Percentiles rank a stretch among this genome's conserved stretches.
phyloP scores from a whole-genome alignment of 2,113 vertebrate species.

The Nycticorax nycticorax region DNA sequence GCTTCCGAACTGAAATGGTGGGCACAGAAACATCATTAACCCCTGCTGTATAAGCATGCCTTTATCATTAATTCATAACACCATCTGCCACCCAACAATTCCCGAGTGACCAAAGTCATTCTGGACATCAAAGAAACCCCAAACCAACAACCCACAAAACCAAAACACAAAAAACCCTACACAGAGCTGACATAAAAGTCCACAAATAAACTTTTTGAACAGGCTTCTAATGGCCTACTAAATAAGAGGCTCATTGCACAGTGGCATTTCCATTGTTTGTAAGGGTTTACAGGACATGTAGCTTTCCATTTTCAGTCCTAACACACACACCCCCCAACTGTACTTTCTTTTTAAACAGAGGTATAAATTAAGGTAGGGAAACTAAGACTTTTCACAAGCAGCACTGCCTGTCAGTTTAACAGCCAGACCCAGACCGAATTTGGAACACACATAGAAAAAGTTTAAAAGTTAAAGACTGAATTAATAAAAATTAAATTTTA shows the following conservation, averaged over 20 bases:
- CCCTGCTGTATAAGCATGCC: not conserved
- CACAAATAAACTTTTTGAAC: not conserved
- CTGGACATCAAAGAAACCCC: not conserved
- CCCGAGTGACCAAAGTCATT: not conserved
- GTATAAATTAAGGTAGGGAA: not conserved
- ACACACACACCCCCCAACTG: not conserved
- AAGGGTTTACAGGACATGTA: not conserved
- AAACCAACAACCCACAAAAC: not conserved
- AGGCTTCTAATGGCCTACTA: not conserved
- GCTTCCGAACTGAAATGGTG: slow-evolving; percentile 73
- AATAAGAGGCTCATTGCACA: not conserved
- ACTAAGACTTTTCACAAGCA: no score
- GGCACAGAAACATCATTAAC: not conserved
- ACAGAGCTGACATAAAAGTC: fast-evolving
- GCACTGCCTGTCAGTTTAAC: not conserved
- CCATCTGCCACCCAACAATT: not conserved
- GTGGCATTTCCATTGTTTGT: not conserved
- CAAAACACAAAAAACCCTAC: not conserved
- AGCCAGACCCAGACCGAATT: not conserved
- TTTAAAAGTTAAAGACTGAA: not conserved
- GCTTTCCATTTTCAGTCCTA: not conserved
- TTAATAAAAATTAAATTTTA: not conserved
- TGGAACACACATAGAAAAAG: not conserved
- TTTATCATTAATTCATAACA: not conserved
- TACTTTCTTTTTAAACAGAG: not conserved